These are phyloP conservation scores for Melinaea marsaeus DNA, from an alignment of 2,888 invertebrate species.

Conservation along the genomic window DNA sequence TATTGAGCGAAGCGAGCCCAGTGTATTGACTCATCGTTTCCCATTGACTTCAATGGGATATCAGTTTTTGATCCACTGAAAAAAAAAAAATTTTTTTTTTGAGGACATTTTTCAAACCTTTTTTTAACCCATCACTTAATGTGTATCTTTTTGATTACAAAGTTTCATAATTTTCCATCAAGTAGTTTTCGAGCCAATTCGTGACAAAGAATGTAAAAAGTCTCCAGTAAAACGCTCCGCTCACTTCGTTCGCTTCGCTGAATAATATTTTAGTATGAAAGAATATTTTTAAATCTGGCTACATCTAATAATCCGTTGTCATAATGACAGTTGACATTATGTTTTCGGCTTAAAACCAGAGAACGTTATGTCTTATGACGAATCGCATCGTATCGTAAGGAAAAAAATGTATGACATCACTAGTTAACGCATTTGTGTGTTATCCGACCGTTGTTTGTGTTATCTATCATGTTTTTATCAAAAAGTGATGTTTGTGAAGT, in stretches of 20 bases:
- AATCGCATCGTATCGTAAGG: conserved; percentile 27
- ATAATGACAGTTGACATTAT: conserved; percentile 21
- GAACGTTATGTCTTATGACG: conserved; percentile 23
- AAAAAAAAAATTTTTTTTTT: no score
- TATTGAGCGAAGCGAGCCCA: no score
- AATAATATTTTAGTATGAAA: not conserved
- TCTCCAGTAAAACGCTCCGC: no score
- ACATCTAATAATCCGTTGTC: not conserved
- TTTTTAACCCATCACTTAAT: no score
- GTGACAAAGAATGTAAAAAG: no score
- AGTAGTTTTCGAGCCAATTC: no score
- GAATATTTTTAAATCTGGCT: not conserved
- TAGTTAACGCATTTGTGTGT: conserved; percentile 58
- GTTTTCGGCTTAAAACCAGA: conserved; percentile 23
- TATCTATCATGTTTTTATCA: conserved; percentile 76
- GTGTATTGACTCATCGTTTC: no score
- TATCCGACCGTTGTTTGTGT: conserved; percentile 59
- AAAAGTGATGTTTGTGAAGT: conserved; percentile 70
- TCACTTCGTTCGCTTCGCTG: not conserved
- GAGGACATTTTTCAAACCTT: no score
- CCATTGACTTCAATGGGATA: no score
- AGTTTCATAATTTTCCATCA: no score
- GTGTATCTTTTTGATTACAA: no score
- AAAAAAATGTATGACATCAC: conserved; percentile 44
- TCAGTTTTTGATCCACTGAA: no score